Percentiles rank a stretch among this genome's conserved stretches.
phyloP scores from a whole-genome alignment of 2,888 invertebrate genomes.

The Lepidonotus clava region DNA sequence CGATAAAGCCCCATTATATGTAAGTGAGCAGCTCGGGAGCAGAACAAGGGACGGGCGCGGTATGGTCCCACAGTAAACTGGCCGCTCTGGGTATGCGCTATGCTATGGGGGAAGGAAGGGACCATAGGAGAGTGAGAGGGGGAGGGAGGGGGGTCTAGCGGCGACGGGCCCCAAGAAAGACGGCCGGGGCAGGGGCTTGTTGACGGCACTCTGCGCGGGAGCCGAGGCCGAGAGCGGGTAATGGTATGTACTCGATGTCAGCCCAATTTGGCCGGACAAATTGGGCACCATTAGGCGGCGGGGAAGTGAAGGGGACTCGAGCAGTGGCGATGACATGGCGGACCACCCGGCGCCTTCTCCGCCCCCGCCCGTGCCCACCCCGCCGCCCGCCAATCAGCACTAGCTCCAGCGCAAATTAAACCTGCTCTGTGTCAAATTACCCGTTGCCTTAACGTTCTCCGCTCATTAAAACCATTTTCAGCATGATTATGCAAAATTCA shows the following conservation, averaged over 20 bases:
- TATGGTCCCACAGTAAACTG: neutral
- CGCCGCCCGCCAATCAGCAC: constrained; percentile 45
- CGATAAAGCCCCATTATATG: neutral
- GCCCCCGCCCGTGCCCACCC: neutral
- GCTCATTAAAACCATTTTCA: constrained; percentile 53
- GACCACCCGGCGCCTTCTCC: neutral
- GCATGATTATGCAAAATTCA: constrained; percentile 46
- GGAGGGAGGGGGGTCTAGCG: neutral
- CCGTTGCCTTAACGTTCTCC: constrained; percentile 48
- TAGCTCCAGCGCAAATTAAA: constrained; percentile 29
- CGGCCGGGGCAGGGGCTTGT: neutral
- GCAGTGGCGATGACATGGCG: constrained; percentile 31
- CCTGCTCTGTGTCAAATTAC: constrained; percentile 54
- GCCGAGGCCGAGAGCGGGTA: constrained; percentile 8
- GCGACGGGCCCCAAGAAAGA: neutral
- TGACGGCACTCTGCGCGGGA: neutral
- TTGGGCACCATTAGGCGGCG: constrained; percentile 54
- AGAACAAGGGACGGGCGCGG: neutral
- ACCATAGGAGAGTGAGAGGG: neutral
- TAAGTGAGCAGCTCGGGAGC: neutral
- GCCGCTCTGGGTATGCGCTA: too few relatives aligned
- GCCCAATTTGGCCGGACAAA: constrained; percentile 55
- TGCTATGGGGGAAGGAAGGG: neutral
- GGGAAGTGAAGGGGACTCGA: constrained; percentile 41
- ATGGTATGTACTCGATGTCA: constrained; percentile 56